A percentile compares a stretch with the other conserved stretches of the same genome.
Evolutionary conservation across 2,797 vertebrate genomes (phyloP).

Genomic region (Gymnoscopelus braueri): DNA sequence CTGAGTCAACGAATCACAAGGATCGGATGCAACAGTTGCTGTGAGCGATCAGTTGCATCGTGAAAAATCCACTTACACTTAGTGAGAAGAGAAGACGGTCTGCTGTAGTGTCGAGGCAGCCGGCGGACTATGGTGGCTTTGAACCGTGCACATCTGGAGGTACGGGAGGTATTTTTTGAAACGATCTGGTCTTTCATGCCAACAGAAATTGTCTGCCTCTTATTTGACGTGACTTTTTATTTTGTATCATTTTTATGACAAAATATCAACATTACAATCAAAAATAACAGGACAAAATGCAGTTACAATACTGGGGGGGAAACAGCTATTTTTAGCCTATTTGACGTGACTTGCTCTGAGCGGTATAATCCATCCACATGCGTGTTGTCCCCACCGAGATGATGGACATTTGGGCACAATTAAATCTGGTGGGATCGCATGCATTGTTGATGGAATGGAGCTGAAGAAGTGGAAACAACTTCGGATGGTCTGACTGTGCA

Average conservation of each 20-base stretch:
- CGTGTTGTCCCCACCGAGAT: conserved; percentile 40
- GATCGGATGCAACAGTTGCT: conserved; percentile 73
- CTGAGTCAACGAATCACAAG: conserved; percentile 74
- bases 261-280: too few species aligned
- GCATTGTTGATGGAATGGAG: conserved; percentile 62
- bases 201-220: neutral
- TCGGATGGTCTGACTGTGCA: conserved; percentile 54
- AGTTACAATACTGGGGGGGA: too few species aligned
- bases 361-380: conserved; percentile 4
- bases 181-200: neutral
- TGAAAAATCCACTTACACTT: conserved; percentile 42
- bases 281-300: too few species aligned
- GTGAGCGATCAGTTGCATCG: conserved; percentile 52
- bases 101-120: conserved; percentile 12
- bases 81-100: conserved; percentile 35
- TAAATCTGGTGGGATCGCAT: conserved; percentile 43
- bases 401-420: conserved; percentile 60
- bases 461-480: conserved; percentile 50
- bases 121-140: conserved; percentile 60
- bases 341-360: too few species aligned
- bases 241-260: too few species aligned
- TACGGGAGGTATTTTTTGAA: conserved; percentile 36
- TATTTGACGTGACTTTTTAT: neutral
- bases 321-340: too few species aligned
- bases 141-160: conserved; percentile 31